phyloP scores from a whole-genome alignment of 2,888 invertebrate genomes.

The Troglohyphantes excavatus region DNA sequence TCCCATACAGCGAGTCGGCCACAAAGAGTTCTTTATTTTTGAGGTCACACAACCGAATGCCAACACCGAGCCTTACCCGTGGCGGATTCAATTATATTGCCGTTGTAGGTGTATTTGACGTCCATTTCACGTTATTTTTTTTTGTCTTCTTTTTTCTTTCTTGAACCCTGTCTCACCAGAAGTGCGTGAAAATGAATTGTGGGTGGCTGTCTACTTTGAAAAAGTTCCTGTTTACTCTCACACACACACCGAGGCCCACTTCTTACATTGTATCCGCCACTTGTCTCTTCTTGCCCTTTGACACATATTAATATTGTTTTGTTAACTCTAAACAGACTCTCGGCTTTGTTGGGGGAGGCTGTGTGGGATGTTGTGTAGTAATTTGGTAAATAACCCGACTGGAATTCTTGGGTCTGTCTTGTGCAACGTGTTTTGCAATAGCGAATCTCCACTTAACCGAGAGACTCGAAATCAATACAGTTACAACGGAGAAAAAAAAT shows the following conservation, averaged over 20 bases:
- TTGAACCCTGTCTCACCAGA: constrained; percentile 43
- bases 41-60: not conserved
- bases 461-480: too few relatives aligned
- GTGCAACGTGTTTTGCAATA: too few relatives aligned
- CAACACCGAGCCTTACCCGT: constrained; percentile 24
- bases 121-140: not conserved
- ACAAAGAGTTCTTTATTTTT: not conserved
- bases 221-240: not conserved
- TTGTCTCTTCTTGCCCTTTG: not conserved
- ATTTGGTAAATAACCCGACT: too few relatives aligned
- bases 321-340: not conserved
- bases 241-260: not conserved
- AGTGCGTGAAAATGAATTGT: constrained; percentile 18
- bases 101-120: constrained; percentile 25
- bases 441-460: too few relatives aligned
- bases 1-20: not conserved
- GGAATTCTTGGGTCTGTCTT: too few relatives aligned
- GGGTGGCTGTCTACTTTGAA: constrained; percentile 24
- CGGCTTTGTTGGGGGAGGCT: not conserved
- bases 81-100: constrained; percentile 30
- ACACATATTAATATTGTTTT: constrained; percentile 6
- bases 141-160: not conserved
- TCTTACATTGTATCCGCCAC: not conserved
- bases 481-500: too few relatives aligned
- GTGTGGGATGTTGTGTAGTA: not conserved